Evolutionary conservation across 2,113 vertebrate species (phyloP), one percentile per base, ranked within the genome.

Genomic region (Leuciscus idus): DNA sequence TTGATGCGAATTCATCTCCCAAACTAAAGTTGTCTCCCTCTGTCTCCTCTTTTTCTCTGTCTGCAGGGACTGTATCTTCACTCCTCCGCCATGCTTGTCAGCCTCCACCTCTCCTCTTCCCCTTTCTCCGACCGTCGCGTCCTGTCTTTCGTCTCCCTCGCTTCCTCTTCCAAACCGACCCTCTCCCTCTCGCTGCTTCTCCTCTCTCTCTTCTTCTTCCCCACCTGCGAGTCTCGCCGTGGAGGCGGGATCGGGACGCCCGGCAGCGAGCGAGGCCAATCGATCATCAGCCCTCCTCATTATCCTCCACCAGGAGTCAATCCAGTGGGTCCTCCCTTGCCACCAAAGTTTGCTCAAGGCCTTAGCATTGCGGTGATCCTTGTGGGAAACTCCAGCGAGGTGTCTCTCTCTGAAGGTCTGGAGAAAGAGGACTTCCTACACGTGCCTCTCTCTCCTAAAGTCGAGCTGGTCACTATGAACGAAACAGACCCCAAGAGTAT

Each of bases 371-470:
- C 98, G 0, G 98, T 99, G 92, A 97, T 99, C 90, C 95, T 99
- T 12, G 98, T 99, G 93, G 98, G 98, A 88, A 99, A 98, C 91
- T 99, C 98, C 86, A 98, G 97, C 94, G 98, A 99, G 93, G 96
- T 99, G 89, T 93, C 96, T 85, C 95, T 99, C 92, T 97, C 97
- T 89, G 97, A 97, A 50, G 97, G 97, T 89, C 96, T 98, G 92
- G 97, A 99, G 91, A 99, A 99, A 95, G 98, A 99, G 95, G 98
- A 99, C 90, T 98, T 99, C 94, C 96, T 98, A 89, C 97, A 99
- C 92, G 96, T 99, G 76, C 97, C 98, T 2, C 96, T 98, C 91
- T 96, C 97, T 73, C 98, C 98, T 86, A 97, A 97, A 57, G 97
- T 99, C 43, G 97, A 98, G 89, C 94, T 99, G 94, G 97, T 99